A percentile compares a stretch with the other conserved stretches of the same genome.
Conservation (phyloP, 2,113 vertebrate genomes). For the Hystrix brachyura region DNA sequence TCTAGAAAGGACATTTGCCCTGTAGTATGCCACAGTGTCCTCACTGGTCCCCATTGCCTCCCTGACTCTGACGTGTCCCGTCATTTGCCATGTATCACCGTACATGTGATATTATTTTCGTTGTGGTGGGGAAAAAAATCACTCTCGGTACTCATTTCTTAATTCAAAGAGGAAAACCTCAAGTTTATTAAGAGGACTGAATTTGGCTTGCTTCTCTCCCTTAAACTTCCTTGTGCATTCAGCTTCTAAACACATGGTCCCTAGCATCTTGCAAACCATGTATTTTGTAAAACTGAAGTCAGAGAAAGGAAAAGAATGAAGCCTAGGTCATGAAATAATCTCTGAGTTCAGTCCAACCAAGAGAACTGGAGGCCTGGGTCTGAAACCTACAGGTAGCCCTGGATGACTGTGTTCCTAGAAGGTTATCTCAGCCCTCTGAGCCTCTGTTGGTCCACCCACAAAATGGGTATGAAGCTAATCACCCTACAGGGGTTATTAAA, state of each 20-base stretch:
- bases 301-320: neutral
- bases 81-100: neutral
- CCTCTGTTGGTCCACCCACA: neutral
- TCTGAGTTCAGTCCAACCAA: neutral
- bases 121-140: neutral
- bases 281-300: neutral
- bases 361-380: neutral
- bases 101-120: neutral
- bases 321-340: neutral
- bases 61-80: neutral
- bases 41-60: neutral
- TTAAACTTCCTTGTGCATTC: neutral
- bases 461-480: neutral
- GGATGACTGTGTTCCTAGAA: neutral
- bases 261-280: constrained; percentile 21
- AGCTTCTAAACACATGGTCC: neutral
- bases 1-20: neutral
- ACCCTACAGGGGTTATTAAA: neutral
- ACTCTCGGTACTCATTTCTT: neutral
- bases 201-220: neutral
- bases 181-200: neutral
- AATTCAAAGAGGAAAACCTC: neutral
- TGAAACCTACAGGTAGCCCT: neutral
- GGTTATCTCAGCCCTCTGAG: neutral
- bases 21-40: neutral